A percentile compares a stretch with the other conserved stretches of the same genome.
Evolutionary conservation across 2,888 invertebrate genomes (phyloP).

Genomic region (Drosophila percnosoma): DNA sequence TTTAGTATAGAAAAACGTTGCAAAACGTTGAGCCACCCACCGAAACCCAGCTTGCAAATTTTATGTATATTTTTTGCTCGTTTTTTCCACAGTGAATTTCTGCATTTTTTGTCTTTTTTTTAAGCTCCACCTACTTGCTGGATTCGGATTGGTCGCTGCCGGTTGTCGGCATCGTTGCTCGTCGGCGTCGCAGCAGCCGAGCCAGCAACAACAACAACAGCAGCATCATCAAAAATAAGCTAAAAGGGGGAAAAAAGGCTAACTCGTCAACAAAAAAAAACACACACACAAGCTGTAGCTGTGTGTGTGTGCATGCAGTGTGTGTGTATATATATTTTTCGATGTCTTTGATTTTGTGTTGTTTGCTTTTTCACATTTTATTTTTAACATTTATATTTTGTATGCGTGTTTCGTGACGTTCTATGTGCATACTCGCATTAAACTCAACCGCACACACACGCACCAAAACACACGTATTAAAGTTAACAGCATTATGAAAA

Average conservation of each 20-base stretch:
- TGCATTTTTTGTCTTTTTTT: conserved; percentile 82
- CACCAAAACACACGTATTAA: conserved; percentile 39
- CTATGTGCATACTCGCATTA: conserved; percentile 33
- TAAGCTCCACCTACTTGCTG: conserved; percentile 83
- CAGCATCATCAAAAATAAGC: conserved; percentile 48
- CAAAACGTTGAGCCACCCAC: conserved; percentile 66
- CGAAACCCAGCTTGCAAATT: conserved; percentile 41
- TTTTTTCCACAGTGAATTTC: conserved; percentile 64
- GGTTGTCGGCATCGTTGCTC: conserved; percentile 32
- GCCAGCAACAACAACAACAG: conserved; percentile 34
- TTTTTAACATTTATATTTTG: conserved; percentile 81
- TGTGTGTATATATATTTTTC: conserved; percentile 39
- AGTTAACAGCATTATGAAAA: conserved; percentile 74
- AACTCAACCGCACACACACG: conserved; percentile 28
- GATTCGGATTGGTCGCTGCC: conserved; percentile 80
- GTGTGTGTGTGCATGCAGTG: conserved; percentile 2
- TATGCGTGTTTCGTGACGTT: conserved; percentile 61
- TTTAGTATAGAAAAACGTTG: conserved; percentile 81
- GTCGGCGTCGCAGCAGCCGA: conserved; percentile 49
- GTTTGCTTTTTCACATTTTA: conserved; percentile 81
- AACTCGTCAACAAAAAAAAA: conserved; percentile 75
- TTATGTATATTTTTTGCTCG: conserved; percentile 61
- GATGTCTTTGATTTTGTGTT: conserved; percentile 73
- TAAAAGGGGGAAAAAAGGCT: conserved; percentile 77
- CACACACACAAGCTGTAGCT: not conserved